Evolutionary conservation across 2,888 invertebrate genomes (phyloP), one percentile per base, ranked within the genome.

Genomic region (Polyploca ridens): DNA sequence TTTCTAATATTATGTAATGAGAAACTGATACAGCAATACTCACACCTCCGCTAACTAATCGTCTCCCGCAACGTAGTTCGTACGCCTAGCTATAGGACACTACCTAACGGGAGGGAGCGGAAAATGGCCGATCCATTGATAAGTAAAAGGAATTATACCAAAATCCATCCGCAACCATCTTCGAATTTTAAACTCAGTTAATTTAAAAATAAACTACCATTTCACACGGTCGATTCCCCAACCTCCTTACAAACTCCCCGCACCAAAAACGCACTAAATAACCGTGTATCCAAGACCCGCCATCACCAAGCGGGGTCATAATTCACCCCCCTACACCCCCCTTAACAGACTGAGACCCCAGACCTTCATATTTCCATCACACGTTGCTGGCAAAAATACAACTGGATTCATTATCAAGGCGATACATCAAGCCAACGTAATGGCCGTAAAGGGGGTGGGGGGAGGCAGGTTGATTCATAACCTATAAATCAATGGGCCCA

Each of bases 401-500:
- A 87, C 90, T 88, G 85, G 89, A 91, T 91, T 93, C 92, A 93
- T 93, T 93, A 92, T 93, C 92, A 86, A 82, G 83, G 84, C 89
- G 86, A 91, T 91, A 91, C 90, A 91, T 91, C 90, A 89, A 73
- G 74, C 69, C 74, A 69, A 78, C 72, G 82, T 88, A 87, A 89
- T 88, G 86, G 88, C 78, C 54, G 54, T 54, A 54, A 54, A 54
- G 54, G 54, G 19, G 54, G 19, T 16, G 54, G 54, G 54, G 89
- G 54, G 54, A 10, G 74, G 75, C 73, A 81, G 89, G 89, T 87
- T 91, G 93, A 93, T 93, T 93, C 92, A 93, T 93, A 92, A 92
- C 90, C 93, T 80, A 94, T 94, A 94, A 93, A 94, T 94, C 94
- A 93, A 93, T 93, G 89, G 81, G 81, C 82, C 79, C 75, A 83